Evolutionary conservation across 2,113 vertebrate species (phyloP).

Genomic region (Pelobates fuscus): DNA sequence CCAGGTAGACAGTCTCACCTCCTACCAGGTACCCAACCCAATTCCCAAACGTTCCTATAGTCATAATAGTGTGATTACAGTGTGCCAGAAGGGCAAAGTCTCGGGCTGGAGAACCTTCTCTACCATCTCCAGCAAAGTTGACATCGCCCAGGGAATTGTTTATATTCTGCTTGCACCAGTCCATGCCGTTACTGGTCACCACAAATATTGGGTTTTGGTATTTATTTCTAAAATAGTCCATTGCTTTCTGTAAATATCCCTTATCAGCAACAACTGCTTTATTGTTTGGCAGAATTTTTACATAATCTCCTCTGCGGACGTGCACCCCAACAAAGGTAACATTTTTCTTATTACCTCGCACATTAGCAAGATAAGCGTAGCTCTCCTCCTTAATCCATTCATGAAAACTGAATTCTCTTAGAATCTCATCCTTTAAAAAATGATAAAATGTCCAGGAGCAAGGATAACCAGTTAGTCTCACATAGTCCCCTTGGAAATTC

Average conservation of each 20-base stretch:
- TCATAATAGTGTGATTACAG: slow-evolving; percentile 49
- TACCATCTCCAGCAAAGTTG: slow-evolving; percentile 32
- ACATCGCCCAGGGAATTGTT: slow-evolving; percentile 55
- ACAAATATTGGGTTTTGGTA: slow-evolving; percentile 57
- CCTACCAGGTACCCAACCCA: slow-evolving; percentile 36
- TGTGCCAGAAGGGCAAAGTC: slow-evolving; percentile 55
- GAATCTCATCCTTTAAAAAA: slow-evolving; percentile 57
- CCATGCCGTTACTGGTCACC: slow-evolving; percentile 62
- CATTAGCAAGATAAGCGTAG: slow-evolving; percentile 14
- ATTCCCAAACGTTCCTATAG: slow-evolving; percentile 40
- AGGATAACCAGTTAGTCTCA: slow-evolving; percentile 55
- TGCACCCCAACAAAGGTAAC: slow-evolving; percentile 62
- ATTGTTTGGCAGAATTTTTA: slow-evolving; percentile 57
- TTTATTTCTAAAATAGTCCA: slow-evolving; percentile 60
- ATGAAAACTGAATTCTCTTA: slow-evolving; percentile 58
- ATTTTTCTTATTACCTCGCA: neutral
- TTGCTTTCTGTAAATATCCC: slow-evolving; percentile 56
- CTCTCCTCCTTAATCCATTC: slow-evolving; percentile 44
- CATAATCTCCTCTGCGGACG: slow-evolving; percentile 61
- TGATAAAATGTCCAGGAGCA: slow-evolving; percentile 67
- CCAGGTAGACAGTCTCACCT: slow-evolving; percentile 39
- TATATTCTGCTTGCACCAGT: slow-evolving; percentile 58
- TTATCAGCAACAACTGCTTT: slow-evolving; percentile 59
- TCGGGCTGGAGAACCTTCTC: slow-evolving; percentile 19
- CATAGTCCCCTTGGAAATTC: slow-evolving; percentile 40